Percentiles rank a stretch among this genome's conserved stretches.
phyloP scores from a whole-genome alignment of 53 echinoderm and acorn worm genomes.

The Henricia sp. region DNA sequence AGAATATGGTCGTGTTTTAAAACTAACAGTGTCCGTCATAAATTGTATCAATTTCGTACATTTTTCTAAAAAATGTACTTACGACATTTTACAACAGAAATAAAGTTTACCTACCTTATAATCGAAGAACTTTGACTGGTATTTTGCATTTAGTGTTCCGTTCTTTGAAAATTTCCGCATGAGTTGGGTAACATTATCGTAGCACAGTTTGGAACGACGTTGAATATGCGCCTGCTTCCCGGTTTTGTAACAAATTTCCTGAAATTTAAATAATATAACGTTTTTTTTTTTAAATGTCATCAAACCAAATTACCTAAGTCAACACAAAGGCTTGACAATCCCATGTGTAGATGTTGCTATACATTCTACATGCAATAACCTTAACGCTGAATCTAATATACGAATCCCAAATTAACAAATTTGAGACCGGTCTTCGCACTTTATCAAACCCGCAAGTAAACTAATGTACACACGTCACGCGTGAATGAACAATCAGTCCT shows the following conservation, averaged over 20 bases:
- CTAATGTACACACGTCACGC: too few species aligned
- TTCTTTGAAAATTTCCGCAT: slow-evolving; percentile 55
- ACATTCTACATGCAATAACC: too few species aligned
- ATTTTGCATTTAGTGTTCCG: slow-evolving; percentile 39
- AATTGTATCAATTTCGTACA: neutral
- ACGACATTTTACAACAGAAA: neutral
- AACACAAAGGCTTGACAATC: too few species aligned
- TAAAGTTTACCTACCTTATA: slow-evolving; percentile 53
- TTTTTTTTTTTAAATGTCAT: neutral
- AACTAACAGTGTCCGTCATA: neutral
- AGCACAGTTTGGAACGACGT: neutral
- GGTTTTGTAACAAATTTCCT: slow-evolving; percentile 14
- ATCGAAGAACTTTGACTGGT: slow-evolving; percentile 62
- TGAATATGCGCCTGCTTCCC: neutral
- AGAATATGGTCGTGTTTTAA: too few species aligned
- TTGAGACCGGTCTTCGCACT: too few species aligned
- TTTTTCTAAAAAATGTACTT: neutral
- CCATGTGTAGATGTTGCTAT: too few species aligned
- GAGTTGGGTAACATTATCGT: slow-evolving; percentile 31
- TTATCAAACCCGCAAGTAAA: too few species aligned
- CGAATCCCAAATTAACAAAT: too few species aligned
- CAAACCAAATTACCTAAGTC: too few species aligned
- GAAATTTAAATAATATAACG: neutral
- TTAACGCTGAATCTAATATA: too few species aligned
- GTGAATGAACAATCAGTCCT: too few species aligned